Evolutionary conservation across 2,797 vertebrate genomes (phyloP).

Genomic region (Falco novaeseelandiae): DNA sequence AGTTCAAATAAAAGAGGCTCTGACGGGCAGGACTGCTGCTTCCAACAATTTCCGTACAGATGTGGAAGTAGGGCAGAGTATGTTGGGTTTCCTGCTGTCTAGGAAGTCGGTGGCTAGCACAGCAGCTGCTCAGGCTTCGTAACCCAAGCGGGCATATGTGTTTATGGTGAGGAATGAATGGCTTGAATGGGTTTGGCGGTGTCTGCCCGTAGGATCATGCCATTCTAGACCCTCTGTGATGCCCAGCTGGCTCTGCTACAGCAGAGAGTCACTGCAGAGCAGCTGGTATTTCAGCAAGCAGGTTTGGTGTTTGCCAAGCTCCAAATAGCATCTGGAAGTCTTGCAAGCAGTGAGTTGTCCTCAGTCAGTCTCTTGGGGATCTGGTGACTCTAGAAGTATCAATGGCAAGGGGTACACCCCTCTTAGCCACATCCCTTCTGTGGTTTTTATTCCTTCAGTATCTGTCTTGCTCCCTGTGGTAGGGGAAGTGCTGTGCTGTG

Average conservation of each 20-base stretch:
- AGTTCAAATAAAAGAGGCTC: slow-evolving; percentile 27
- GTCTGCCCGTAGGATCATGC: rapidly evolving
- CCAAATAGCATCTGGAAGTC: neutral
- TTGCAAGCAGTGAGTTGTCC: neutral
- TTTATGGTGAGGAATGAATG: neutral
- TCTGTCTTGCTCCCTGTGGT: neutral
- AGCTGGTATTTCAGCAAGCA: neutral
- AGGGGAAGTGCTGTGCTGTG: neutral
- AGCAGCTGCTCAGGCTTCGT: neutral
- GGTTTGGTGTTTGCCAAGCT: neutral
- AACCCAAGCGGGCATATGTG: neutral
- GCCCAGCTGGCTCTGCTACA: neutral
- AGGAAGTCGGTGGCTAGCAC: neutral
- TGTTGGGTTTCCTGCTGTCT: neutral
- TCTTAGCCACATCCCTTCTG: neutral
- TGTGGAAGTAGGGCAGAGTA: neutral
- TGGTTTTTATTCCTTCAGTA: neutral
- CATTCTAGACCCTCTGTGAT: neutral
- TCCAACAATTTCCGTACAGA: neutral
- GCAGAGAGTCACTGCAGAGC: neutral
- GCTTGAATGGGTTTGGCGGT: neutral
- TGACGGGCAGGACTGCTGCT: neutral
- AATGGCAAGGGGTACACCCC: neutral
- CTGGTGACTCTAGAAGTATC: neutral
- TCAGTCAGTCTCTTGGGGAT: neutral